A percentile compares a stretch with the other conserved stretches of the same genome.
Conservation (phyloP, 2,797 vertebrate species). For the Melopsittacus undulatus region DNA sequence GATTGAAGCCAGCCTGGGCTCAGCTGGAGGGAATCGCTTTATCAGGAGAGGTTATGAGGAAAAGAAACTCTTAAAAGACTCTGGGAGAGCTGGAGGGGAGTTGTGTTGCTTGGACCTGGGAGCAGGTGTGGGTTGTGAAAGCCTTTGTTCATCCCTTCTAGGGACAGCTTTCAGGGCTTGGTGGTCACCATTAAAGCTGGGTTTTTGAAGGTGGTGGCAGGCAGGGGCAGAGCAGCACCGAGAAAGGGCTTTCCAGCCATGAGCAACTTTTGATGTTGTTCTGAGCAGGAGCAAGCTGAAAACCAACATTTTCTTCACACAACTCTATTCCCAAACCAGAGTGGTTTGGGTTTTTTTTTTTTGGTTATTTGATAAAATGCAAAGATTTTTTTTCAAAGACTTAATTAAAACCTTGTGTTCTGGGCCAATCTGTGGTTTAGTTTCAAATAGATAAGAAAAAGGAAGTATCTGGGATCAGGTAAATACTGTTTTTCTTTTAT, state of each 20-base stretch:
- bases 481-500: not conserved
- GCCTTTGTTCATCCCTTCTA: not conserved
- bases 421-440: not conserved
- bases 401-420: not conserved
- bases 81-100: not conserved
- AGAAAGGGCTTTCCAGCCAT: not conserved
- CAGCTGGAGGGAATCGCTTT: constrained; percentile 47
- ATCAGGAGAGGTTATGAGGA: constrained; percentile 9
- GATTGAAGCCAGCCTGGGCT: constrained; percentile 28
- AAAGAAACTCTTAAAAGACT: constrained; percentile 53
- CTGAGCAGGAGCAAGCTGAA: not conserved
- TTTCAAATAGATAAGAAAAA: not conserved
- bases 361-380: not conserved
- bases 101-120: not conserved
- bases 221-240: not conserved
- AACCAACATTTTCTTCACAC: not conserved
- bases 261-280: not conserved
- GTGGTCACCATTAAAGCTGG: not conserved
- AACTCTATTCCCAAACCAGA: not conserved
- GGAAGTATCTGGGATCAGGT: not conserved
- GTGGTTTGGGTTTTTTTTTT: not conserved
- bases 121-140: not conserved
- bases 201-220: not conserved
- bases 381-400: not conserved
- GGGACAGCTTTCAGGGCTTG: not conserved